Evolutionary conservation across 2,797 vertebrate genomes (phyloP).

Genomic region (Myripristis murdjan): DNA sequence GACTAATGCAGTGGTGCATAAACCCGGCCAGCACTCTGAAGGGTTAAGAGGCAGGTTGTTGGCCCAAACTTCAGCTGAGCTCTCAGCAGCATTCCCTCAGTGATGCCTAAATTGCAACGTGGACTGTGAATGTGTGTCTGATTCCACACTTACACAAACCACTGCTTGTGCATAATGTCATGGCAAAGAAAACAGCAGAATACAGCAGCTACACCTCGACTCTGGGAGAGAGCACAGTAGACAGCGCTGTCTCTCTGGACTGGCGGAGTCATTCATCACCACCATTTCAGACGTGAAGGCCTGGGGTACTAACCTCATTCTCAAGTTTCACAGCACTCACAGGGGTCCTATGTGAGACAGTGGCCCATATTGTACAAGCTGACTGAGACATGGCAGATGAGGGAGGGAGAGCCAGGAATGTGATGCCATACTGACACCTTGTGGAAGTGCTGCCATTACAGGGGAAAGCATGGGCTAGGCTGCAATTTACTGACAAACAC

Average conservation of each 20-base stretch:
- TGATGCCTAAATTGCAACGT: no score
- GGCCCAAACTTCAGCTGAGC: no score
- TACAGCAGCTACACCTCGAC: neutral
- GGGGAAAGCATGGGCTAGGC: no score
- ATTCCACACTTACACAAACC: no score
- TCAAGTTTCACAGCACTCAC: conserved; percentile 54
- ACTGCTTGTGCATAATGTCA: neutral
- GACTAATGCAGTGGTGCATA: conserved; percentile 7
- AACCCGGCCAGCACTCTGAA: neutral
- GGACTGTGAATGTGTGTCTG: no score
- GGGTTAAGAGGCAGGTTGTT: neutral
- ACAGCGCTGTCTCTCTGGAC: neutral
- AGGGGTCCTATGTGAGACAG: conserved; percentile 21
- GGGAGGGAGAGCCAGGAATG: neutral
- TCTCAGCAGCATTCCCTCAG: no score
- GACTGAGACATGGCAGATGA: neutral
- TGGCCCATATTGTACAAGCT: conserved; percentile 36
- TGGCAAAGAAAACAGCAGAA: no score
- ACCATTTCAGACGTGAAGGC: conserved; percentile 1
- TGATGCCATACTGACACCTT: conserved; percentile 64
- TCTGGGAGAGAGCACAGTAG: neutral
- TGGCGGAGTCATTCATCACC: conserved; percentile 16
- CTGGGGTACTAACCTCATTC: conserved; percentile 22
- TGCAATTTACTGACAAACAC: no score
- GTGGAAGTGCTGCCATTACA: conserved; percentile 37